Evolutionary conservation across 2,797 vertebrate genomes (phyloP).

Genomic region (Gadopsis marmoratus): DNA sequence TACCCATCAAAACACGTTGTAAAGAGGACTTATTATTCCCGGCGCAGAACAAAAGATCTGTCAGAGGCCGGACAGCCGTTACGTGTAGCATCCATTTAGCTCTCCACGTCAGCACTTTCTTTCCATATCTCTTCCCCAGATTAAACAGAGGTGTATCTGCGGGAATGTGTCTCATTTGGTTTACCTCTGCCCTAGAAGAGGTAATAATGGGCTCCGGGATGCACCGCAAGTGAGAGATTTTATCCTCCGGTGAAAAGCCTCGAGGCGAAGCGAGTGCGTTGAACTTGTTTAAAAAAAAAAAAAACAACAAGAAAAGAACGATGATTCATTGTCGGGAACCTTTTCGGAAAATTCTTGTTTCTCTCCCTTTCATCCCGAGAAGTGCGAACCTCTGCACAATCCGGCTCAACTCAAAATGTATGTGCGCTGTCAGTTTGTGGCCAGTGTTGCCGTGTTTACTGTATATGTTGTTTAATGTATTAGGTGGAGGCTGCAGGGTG

Average conservation of each 20-base stretch:
- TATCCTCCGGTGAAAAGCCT: conserved; percentile 16
- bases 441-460: neutral
- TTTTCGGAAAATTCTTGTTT: conserved; percentile 6
- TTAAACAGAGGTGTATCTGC: neutral
- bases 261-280: conserved; percentile 4
- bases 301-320: neutral
- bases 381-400: conserved; percentile 40
- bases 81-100: conserved; percentile 31
- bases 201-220: conserved; percentile 18
- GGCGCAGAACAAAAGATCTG: conserved; percentile 16
- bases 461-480: conserved; percentile 29
- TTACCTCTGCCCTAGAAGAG: conserved; percentile 34
- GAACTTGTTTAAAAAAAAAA: conserved; percentile 17
- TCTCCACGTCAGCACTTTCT: conserved; percentile 44
- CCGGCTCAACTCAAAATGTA: neutral
- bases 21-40: conserved; percentile 32
- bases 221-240: conserved; percentile 36
- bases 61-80: conserved; percentile 20
- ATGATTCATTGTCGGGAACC: conserved; percentile 14
- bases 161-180: conserved; percentile 37
- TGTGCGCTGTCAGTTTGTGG: conserved; percentile 17
- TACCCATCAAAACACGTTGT: neutral
- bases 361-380: conserved; percentile 4
- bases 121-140: neutral
- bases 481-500: conserved; percentile 29